Conservation (phyloP, 2,888 invertebrate genomes). For the Altica lythri region DNA sequence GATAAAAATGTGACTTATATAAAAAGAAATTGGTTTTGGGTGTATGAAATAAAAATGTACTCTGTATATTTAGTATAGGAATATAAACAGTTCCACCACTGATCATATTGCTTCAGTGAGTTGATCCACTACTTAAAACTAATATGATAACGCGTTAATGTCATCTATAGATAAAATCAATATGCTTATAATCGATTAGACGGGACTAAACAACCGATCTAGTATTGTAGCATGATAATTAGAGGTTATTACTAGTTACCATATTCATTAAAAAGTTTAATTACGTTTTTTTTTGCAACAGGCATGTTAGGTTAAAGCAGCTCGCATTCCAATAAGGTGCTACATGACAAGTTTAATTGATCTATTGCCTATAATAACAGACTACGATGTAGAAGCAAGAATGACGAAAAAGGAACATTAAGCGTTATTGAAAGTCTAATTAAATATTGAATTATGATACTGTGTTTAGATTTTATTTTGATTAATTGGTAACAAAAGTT, state of each 20-base stretch:
- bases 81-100: too few species aligned
- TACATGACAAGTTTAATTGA: conserved; percentile 33
- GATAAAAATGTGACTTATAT: too few species aligned
- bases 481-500: too few species aligned
- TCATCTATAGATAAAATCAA: conserved; percentile 43
- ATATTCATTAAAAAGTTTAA: conserved; percentile 33
- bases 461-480: not conserved
- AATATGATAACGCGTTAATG: conserved; percentile 41
- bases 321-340: conserved; percentile 29
- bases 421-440: not conserved
- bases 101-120: conserved; percentile 16
- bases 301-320: conserved; percentile 11
- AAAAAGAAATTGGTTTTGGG: too few species aligned
- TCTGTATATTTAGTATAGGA: too few species aligned
- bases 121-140: conserved; percentile 40
- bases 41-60: too few species aligned
- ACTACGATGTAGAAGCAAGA: not conserved
- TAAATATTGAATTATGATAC: not conserved
- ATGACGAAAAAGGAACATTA: conserved; percentile 7
- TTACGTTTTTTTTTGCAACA: conserved; percentile 27
- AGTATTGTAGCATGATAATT: conserved; percentile 28
- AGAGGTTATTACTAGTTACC: conserved; percentile 30
- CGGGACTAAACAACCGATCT: conserved; percentile 34
- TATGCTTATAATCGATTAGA: conserved; percentile 44
- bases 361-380: conserved; percentile 31